A percentile compares a stretch with the other conserved stretches of the same genome.
phyloP scores from a whole-genome alignment of 2,797 vertebrate genomes.

The Anas acuta region DNA sequence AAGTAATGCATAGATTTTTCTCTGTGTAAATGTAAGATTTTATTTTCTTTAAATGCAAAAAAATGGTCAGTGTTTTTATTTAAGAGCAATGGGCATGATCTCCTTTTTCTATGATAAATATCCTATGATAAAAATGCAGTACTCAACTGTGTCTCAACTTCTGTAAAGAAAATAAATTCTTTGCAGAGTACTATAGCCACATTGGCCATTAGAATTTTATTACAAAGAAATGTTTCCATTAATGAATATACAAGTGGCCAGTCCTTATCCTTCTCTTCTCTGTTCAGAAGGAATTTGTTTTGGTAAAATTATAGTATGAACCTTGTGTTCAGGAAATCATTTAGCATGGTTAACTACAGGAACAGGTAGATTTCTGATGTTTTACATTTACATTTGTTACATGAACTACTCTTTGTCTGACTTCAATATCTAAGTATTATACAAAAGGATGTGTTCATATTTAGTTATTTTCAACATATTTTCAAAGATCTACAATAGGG shows the following conservation, averaged over 20 bases:
- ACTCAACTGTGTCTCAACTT: not conserved
- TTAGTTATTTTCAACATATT: not conserved
- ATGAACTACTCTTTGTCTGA: not conserved
- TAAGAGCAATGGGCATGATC: not conserved
- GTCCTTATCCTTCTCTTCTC: not conserved
- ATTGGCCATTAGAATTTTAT: not conserved
- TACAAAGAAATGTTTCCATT: not conserved
- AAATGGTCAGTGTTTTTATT: not conserved
- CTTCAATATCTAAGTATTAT: not conserved
- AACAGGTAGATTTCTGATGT: not conserved
- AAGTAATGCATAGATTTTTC: not conserved
- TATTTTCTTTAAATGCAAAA: not conserved
- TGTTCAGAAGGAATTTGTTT: not conserved
- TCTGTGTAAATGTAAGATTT: not conserved
- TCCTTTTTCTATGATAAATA: not conserved
- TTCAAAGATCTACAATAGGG: not conserved
- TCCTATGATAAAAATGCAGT: not conserved
- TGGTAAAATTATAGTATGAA: not conserved
- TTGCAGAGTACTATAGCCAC: not conserved
- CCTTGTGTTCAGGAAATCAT: not conserved
- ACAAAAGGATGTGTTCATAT: not conserved
- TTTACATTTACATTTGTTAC: not conserved
- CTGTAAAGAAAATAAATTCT: not conserved
- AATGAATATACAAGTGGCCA: not conserved
- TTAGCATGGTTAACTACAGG: not conserved